Evolutionary conservation across 2,888 invertebrate species (phyloP).

Genomic region (Cryptosula pallasiana): DNA sequence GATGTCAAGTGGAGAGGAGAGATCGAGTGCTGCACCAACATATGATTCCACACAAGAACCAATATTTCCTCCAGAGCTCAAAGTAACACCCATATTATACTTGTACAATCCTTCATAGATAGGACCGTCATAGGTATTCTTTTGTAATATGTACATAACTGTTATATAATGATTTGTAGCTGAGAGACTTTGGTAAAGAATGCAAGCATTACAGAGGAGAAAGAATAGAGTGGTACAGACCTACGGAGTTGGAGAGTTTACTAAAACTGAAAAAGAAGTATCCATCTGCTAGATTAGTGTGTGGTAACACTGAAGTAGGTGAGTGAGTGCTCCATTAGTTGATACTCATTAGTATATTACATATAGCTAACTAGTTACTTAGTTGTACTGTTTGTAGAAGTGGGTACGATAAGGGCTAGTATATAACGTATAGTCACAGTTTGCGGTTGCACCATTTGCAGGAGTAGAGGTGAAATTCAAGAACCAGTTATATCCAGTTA

Average conservation of each 20-base stretch:
- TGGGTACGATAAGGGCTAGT: neutral
- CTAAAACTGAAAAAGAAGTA: conserved; percentile 62
- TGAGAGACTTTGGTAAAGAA: neutral
- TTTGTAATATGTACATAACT: no score
- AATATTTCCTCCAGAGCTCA: conserved; percentile 81
- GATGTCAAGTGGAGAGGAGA: neutral
- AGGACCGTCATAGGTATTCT: no score
- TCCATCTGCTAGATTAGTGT: conserved; percentile 59
- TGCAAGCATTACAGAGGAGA: conserved; percentile 12
- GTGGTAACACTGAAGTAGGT: conserved; percentile 86
- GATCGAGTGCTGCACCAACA: neutral
- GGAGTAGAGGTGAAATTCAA: conserved; percentile 82
- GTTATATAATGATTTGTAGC: neutral
- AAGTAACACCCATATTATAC: conserved; percentile 50
- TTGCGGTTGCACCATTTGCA: neutral
- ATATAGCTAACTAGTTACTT: neutral
- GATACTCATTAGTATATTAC: no score
- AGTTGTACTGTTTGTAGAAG: neutral
- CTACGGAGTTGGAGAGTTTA: conserved; percentile 63
- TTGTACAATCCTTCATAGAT: no score
- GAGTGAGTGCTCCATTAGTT: no score
- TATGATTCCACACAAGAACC: conserved; percentile 73
- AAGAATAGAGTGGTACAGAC: conserved; percentile 65
- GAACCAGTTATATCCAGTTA: conserved; percentile 69
- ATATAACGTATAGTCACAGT: neutral